Evolutionary conservation across 2,797 vertebrate species (phyloP).

Genomic region (Trichosurus vulpecula): DNA sequence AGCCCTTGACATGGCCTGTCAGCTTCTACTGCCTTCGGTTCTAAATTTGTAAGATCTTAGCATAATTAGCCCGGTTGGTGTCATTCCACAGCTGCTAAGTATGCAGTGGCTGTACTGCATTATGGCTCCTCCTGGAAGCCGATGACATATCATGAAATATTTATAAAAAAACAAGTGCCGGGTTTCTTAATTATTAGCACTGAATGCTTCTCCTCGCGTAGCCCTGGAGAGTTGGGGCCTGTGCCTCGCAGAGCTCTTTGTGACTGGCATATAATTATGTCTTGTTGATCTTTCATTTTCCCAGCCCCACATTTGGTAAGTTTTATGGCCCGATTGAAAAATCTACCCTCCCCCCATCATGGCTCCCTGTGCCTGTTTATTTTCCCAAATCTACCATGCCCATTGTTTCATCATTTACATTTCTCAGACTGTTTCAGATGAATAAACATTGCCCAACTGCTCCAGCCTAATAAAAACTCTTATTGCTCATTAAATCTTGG

Average conservation of each 20-base stretch:
- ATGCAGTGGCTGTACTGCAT: slow-evolving; percentile 71
- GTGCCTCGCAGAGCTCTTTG: slow-evolving; percentile 69
- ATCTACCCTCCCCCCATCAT: slow-evolving; percentile 11
- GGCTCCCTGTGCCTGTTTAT: slow-evolving; percentile 53
- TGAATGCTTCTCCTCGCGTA: slow-evolving; percentile 79
- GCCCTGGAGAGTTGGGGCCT: slow-evolving; percentile 68
- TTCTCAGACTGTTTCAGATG: slow-evolving; percentile 60
- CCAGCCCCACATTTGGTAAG: not conserved
- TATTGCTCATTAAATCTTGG: slow-evolving; percentile 60
- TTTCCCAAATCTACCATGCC: slow-evolving; percentile 30
- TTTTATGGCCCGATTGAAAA: slow-evolving; percentile 61
- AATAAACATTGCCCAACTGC: slow-evolving; percentile 61
- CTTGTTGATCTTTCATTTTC: slow-evolving; percentile 64
- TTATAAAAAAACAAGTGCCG: slow-evolving; percentile 87
- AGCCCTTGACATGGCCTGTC: slow-evolving; percentile 83
- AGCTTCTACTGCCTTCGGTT: slow-evolving; percentile 77
- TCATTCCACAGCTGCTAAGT: slow-evolving; percentile 82
- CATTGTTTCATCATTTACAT: slow-evolving; percentile 65
- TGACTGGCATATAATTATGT: slow-evolving; percentile 69
- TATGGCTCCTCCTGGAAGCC: slow-evolving; percentile 79
- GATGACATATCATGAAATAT: slow-evolving; percentile 91
- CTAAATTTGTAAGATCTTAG: slow-evolving; percentile 83
- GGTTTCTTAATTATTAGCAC: slow-evolving; percentile 86
- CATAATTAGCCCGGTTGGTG: slow-evolving; percentile 82
- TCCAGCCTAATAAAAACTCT: slow-evolving; percentile 58